Conservation (phyloP, 1,140 invertebrate genomes). For the Drosophila albomicans region DNA sequence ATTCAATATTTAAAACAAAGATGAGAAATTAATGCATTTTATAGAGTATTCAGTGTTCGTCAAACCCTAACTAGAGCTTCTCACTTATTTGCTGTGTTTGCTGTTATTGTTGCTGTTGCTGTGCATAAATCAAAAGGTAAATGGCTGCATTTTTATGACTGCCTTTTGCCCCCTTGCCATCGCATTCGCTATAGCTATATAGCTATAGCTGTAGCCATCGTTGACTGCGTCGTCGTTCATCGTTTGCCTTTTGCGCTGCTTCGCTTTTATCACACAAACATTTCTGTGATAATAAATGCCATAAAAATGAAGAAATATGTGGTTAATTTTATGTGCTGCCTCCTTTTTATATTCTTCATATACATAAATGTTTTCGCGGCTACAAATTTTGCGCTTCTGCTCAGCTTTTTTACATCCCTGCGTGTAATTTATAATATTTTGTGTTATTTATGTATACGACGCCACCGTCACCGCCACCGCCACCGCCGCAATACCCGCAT, state of each 20-base stretch:
- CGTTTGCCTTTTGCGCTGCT: constrained; percentile 70
- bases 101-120: constrained; percentile 52
- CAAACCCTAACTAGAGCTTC: background rate
- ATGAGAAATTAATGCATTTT: background rate
- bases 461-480: constrained; percentile 2
- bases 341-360: constrained; percentile 77
- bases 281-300: constrained; percentile 84
- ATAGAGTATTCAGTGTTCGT: background rate
- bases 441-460: constrained; percentile 75
- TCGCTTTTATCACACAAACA: constrained; percentile 83
- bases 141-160: constrained; percentile 83
- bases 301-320: constrained; percentile 84
- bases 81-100: constrained; percentile 21
- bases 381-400: constrained; percentile 67
- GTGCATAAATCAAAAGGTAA: constrained; percentile 83
- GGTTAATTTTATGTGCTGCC: constrained; percentile 81
- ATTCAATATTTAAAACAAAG: too few species aligned
- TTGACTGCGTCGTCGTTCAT: constrained; percentile 56
- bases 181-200: too few species aligned
- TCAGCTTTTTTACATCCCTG: constrained; percentile 63
- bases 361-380: constrained; percentile 78
- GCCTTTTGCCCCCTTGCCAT: constrained; percentile 60
- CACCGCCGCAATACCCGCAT: background rate
- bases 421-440: constrained; percentile 83
- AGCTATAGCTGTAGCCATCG: constrained; percentile 6